phyloP scores from a whole-genome alignment of 35 echinoderm and acorn worm genomes.

The Ptychodera flava region DNA sequence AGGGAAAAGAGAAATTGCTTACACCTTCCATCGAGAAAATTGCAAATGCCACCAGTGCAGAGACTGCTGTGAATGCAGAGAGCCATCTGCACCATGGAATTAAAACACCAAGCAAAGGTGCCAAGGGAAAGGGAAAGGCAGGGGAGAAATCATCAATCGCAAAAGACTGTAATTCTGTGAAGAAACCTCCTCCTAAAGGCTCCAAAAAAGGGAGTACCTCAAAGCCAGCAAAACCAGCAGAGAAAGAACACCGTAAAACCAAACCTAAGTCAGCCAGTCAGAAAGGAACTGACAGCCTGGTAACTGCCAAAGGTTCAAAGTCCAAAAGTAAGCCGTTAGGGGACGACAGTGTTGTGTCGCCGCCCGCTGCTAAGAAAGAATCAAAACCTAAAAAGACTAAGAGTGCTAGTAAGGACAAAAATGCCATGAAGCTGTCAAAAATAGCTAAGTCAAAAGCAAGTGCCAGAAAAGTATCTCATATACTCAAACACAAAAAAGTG shows the following conservation, averaged over 20 bases:
- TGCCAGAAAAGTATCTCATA: not conserved
- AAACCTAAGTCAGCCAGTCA: not conserved
- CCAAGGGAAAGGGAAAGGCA: not conserved
- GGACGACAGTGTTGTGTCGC: not conserved
- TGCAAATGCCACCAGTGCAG: not conserved
- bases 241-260: conserved; percentile 6
- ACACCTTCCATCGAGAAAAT: not conserved
- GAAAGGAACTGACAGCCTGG: conserved; percentile 2
- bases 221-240: conserved; percentile 10
- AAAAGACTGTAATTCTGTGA: not conserved
- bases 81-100: not conserved
- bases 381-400: conserved; percentile 48
- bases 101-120: not conserved
- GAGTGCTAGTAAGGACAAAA: not conserved
- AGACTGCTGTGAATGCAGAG: not conserved
- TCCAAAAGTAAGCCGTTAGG: not conserved
- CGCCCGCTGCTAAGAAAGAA: not conserved
- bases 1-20: not conserved
- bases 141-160: not conserved
- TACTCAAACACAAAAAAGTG: not conserved
- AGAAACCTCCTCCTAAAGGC: not conserved
- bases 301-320: conserved; percentile 23
- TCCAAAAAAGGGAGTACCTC: not conserved
- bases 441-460: conserved; percentile 30
- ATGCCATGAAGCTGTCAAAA: not conserved